Conservation (phyloP, 2,888 invertebrate species). For the Axea sp. region DNA sequence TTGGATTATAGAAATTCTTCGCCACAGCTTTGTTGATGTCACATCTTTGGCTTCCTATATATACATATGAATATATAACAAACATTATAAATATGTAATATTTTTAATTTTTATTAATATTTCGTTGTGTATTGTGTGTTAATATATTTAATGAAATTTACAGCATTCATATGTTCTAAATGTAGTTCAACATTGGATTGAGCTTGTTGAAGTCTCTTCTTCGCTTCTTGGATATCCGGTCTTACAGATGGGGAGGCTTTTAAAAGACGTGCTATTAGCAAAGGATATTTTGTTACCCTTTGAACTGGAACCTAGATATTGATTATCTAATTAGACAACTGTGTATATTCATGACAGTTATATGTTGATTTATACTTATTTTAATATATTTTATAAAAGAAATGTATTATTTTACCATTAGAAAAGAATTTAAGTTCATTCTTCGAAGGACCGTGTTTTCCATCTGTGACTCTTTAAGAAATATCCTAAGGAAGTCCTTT, state of each 20-base stretch:
- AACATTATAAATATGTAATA: too few species aligned
- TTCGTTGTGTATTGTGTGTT: not conserved
- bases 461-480: constrained; percentile 97
- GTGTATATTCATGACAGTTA: too few species aligned
- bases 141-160: constrained; percentile 69
- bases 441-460: constrained; percentile 94
- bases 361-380: not conserved
- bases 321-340: too few species aligned
- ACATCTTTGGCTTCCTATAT: constrained; percentile 90
- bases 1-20: constrained; percentile 89
- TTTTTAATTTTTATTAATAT: too few species aligned
- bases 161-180: constrained; percentile 95
- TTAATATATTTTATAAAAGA: too few species aligned
- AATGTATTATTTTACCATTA: constrained; percentile 88
- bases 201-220: constrained; percentile 91
- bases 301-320: constrained; percentile 91
- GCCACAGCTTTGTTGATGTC: constrained; percentile 92
- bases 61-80: too few species aligned
- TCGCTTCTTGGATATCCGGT: constrained; percentile 88
- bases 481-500: constrained; percentile 95
- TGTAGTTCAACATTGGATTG: constrained; percentile 96
- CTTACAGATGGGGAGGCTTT: constrained; percentile 89
- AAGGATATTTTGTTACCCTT: constrained; percentile 97
- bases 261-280: constrained; percentile 92
- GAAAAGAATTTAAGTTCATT: constrained; percentile 98